phyloP scores from a whole-genome alignment of 2,888 invertebrate genomes.

The Xanthostigma xanthostigma region DNA sequence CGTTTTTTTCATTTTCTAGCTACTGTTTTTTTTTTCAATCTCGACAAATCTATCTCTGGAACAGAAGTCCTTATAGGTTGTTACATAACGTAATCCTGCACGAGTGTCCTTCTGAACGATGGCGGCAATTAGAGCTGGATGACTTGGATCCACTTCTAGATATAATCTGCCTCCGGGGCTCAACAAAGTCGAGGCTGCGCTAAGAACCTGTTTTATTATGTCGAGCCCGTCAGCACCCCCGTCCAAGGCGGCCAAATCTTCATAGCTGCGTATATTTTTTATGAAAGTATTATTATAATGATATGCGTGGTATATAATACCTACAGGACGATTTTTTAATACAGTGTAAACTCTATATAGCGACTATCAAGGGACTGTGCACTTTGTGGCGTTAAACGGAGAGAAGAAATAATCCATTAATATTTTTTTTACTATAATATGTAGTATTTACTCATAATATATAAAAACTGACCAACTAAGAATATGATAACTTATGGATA shows the following conservation, averaged over 20 bases:
- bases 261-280: constrained; percentile 34
- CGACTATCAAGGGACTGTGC: too few relatives aligned
- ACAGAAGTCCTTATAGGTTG: constrained; percentile 35
- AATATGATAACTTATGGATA: too few relatives aligned
- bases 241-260: constrained; percentile 45
- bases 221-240: constrained; percentile 49
- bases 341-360: too few relatives aligned
- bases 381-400: too few relatives aligned
- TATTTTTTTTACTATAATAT: too few relatives aligned
- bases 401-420: too few relatives aligned
- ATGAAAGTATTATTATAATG: neutral
- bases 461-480: too few relatives aligned
- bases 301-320: too few relatives aligned
- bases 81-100: constrained; percentile 26
- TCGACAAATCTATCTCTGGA: constrained; percentile 41
- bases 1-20: constrained; percentile 12
- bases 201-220: constrained; percentile 38
- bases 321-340: too few relatives aligned
- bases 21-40: constrained; percentile 31
- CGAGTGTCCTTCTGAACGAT: constrained; percentile 28
- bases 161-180: constrained; percentile 34
- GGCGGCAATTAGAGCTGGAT: constrained; percentile 32
- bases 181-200: constrained; percentile 32
- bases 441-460: too few relatives aligned
- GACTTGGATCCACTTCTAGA: constrained; percentile 40